Conservation (phyloP, 2,888 invertebrate genomes). For the Caenorhabditis sinica region DNA sequence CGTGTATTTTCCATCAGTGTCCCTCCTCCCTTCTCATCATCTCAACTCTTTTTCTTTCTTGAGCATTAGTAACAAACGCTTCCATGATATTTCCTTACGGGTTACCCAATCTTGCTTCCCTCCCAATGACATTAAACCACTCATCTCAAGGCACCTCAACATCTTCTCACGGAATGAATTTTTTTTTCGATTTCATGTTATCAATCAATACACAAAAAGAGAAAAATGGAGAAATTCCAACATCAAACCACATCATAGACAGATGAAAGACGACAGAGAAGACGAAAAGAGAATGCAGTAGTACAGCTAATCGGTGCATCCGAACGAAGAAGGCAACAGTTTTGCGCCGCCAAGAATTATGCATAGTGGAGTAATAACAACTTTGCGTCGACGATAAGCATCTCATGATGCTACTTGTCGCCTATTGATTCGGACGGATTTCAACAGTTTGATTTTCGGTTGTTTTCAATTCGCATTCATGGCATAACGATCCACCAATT, state of each 20-base stretch:
- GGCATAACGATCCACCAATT: slow-evolving; percentile 64
- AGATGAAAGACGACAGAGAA: background rate
- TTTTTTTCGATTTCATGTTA: slow-evolving; percentile 11
- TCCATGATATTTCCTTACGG: slow-evolving; percentile 45
- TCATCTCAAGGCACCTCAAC: background rate
- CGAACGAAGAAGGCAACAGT: slow-evolving; percentile 55
- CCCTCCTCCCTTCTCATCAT: slow-evolving; percentile 22
- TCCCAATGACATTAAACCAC: slow-evolving; percentile 17
- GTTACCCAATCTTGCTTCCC: slow-evolving; percentile 40
- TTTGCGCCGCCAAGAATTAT: slow-evolving; percentile 63
- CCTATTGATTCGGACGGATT: slow-evolving; percentile 66
- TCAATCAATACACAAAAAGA: slow-evolving; percentile 1
- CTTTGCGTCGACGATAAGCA: slow-evolving; percentile 69
- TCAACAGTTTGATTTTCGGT: slow-evolving; percentile 66
- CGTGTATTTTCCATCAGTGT: slow-evolving; percentile 5
- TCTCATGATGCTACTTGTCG: slow-evolving; percentile 71
- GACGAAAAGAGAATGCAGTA: slow-evolving; percentile 30
- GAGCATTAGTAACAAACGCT: slow-evolving; percentile 58
- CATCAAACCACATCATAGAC: slow-evolving; percentile 32
- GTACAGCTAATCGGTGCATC: slow-evolving; percentile 49
- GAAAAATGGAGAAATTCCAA: background rate
- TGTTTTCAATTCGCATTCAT: slow-evolving; percentile 63
- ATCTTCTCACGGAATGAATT: slow-evolving; percentile 35
- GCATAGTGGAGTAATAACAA: slow-evolving; percentile 68
- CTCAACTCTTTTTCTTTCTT: slow-evolving; percentile 41